These are phyloP conservation scores for Orestias chungarensis DNA, from an alignment of 2,797 vertebrate genomes.

Conservation along the genomic window DNA sequence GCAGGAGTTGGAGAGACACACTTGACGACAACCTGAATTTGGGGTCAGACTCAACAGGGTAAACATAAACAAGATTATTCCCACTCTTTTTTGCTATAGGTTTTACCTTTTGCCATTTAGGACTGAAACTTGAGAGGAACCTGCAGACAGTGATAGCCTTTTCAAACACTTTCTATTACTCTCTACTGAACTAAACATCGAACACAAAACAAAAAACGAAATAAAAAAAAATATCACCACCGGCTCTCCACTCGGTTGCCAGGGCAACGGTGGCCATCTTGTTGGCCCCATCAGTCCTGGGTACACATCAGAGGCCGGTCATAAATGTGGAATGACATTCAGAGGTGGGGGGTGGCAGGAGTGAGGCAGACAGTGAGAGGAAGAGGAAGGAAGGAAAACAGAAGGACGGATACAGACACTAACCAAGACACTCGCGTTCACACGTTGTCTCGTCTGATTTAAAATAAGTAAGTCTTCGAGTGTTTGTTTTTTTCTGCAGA, in stretches of 20 bases:
- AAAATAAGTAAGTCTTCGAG: conserved; percentile 10
- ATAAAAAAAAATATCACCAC: conserved; percentile 34
- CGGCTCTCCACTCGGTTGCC: conserved; percentile 65
- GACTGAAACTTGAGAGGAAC: not conserved
- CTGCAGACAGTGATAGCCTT: conserved; percentile 23
- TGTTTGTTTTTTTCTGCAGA: not conserved
- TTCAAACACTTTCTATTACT: conserved; percentile 38
- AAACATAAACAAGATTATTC: conserved; percentile 13
- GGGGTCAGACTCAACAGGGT: conserved; percentile 10
- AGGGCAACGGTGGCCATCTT: conserved; percentile 78
- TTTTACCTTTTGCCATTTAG: not conserved
- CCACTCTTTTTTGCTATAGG: not conserved
- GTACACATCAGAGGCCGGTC: conserved; percentile 72
- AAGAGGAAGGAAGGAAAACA: conserved; percentile 1
- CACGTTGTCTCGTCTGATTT: conserved; percentile 14
- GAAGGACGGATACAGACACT: conserved; percentile 18
- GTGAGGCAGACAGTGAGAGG: conserved; percentile 15
- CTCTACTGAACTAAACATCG: conserved; percentile 57
- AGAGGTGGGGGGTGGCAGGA: conserved; percentile 8
- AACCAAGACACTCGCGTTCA: conserved; percentile 19
- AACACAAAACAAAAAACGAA: conserved; percentile 31
- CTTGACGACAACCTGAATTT: not conserved
- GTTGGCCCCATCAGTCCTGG: conserved; percentile 68
- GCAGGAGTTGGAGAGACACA: conserved; percentile 11
- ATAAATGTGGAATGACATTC: conserved; percentile 74